Percentiles rank a stretch among this genome's conserved stretches.
Conservation (phyloP, 2,113 vertebrate species). For the Pterocles gutturalis region DNA sequence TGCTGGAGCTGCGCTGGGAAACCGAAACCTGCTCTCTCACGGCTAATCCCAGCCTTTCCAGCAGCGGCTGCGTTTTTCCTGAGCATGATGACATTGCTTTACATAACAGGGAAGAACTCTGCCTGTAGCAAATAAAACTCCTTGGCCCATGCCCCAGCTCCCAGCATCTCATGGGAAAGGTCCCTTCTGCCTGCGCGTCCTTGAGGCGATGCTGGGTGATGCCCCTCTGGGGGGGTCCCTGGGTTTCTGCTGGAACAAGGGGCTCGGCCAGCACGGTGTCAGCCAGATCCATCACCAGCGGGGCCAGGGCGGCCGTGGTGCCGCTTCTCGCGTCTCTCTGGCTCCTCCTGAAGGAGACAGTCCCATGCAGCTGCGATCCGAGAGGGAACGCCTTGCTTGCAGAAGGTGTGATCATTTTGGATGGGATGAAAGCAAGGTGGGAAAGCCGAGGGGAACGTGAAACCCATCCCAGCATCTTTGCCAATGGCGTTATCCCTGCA, state of each 20-base stretch:
- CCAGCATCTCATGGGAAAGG: rapidly evolving
- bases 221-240: neutral
- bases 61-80: rapidly evolving
- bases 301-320: neutral
- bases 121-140: neutral
- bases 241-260: neutral
- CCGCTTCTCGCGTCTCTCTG: neutral
- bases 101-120: neutral
- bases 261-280: neutral
- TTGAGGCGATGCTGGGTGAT: neutral
- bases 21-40: neutral
- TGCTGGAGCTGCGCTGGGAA: rapidly evolving
- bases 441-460: rapidly evolving
- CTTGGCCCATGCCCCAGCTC: neutral
- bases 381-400: neutral
- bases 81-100: neutral
- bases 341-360: conserved; percentile 65
- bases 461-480: rapidly evolving
- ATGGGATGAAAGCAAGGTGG: neutral
- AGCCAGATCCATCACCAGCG: neutral
- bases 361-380: neutral
- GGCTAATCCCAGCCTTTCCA: neutral
- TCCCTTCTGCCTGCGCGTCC: neutral
- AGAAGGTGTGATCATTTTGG: rapidly evolving
- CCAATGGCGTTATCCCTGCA: neutral